Evolutionary conservation across 1,140 invertebrate species (phyloP), one percentile per base, ranked within the genome.

Genomic region (Oncopeltus fasciatus): DNA sequence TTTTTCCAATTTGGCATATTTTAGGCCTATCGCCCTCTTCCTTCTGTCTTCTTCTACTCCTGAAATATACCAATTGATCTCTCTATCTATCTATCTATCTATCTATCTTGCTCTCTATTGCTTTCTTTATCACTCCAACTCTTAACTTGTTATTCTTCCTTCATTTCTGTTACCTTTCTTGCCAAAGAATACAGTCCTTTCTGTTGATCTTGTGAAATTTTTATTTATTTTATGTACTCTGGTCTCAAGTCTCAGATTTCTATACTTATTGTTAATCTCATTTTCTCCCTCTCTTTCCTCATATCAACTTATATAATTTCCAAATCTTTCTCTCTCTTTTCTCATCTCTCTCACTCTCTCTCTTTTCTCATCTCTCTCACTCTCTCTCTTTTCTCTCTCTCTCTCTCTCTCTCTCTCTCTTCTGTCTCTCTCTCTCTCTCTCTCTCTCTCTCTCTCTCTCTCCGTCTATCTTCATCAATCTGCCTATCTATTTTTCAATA

Each of bases 81-180:
- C n/a, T n/a, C n/a, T n/a, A n/a, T 26, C 29, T 62, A n/a, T 43
- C 20, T 26, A 9, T 49, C n/a, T 28, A n/a, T 27, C 28, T 27
- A 27, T 27, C 20, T 31, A 24, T 57, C 28, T 57, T 33, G 33
- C 28, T 62, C 51, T 33, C 28, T 62, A 18, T 62, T n/a, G 57
- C 51, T 57, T 11, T 21, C 38, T 51, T 24, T 33, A 29, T 62
- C 28, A 38, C 28, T 61, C 28, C 49, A n/a, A 18, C 46, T 61
- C 26, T 61, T 27, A 49, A 26, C 28, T 27, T 61, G 26, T 28
- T 14, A 26, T 28, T 43, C 46, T 61, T 28, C 49, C 26, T 27
- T n/a, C 28, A 9, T 28, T 21, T 61, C 46, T 61, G n/a, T 16
- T 51, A n/a, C 43, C 21, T 43, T 16, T 31, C n/a, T 24, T 18